Evolutionary conservation across 37 sponge, comb jelly and placozoan genomes (phyloP), one percentile per base, ranked within the genome.

Genomic region (Aplysina aerophoba): DNA sequence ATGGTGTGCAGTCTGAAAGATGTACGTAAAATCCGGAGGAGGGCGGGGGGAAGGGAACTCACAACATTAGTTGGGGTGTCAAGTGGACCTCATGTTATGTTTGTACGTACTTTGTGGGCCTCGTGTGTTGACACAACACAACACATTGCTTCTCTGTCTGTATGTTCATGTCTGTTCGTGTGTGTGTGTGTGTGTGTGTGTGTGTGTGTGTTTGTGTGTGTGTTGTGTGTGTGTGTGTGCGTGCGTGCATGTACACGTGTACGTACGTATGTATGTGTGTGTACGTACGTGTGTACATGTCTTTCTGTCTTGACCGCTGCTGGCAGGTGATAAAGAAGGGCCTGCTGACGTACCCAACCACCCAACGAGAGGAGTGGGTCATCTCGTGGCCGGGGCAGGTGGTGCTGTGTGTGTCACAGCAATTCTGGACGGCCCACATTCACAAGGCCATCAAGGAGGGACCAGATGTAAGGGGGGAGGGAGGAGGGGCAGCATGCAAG

Each of bases 321-420:
- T 4, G 21, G 8, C 73, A 95, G 95, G 89, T 94, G 79, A 96
- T 94, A 17, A 81, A 86, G 41, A 84, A 88, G 61, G 80, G 96
- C 0, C 41, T 90, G 74, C 87, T 64, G 17, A 93, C 91, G 1
- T 99, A 99, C 81, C 41, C 79, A 0, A 86, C 72, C 68, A 78
- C 81, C 15, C 58, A 79, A 53, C 88, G 99, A 24, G 88, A 87
- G 60, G 88, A 97, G 75, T 99, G 99, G 99, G 99, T 99, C 25
- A 80, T 90, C 28, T 68, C 81, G 0, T 97, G 97, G 96, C 92
- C 96, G 0, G 99, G 99, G 2, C 99, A 99, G 80, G 92, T 90
- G n/a, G 99, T 99, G 27, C 94, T 99, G 24, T 94, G 95, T 87
- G 93, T 97, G n/a, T 88, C 99, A 38, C 99, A 99, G 88, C 84